phyloP scores from a whole-genome alignment of 1,140 invertebrate species.

The fruit fly (Drosophila melanogaster) region Release_6_plus_ISO1_MT NT_033777.3:16536001-16536500 shows the following conservation, averaged over 20 bases:
- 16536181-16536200: slow-evolving; percentile 81
- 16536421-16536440: slow-evolving; percentile 80
- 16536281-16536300: slow-evolving; percentile 14
- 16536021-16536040: slow-evolving; percentile 60
- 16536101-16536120: slow-evolving; percentile 43
- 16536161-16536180: slow-evolving; percentile 66
- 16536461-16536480: slow-evolving; percentile 55
- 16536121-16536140: slow-evolving; percentile 74
- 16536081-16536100: slow-evolving; percentile 9
- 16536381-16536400: slow-evolving; percentile 34
- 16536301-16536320: slow-evolving; percentile 75
- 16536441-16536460: slow-evolving; percentile 38
- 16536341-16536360: slow-evolving; percentile 9
- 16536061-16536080: slow-evolving; percentile 13
- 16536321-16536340: slow-evolving; percentile 59
- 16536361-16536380: slow-evolving; percentile 57
- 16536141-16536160: slow-evolving; percentile 67
- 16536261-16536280: slow-evolving; percentile 49
- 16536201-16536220: slow-evolving; percentile 41
- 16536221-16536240: slow-evolving; percentile 17
- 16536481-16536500: slow-evolving; percentile 49
- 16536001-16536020: slow-evolving; percentile 47
- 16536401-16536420: slow-evolving; percentile 80
- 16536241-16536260: slow-evolving; percentile 48
- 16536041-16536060: slow-evolving; percentile 32